These are phyloP conservation scores for Deroptyus accipitrinus DNA, from an alignment of 2,113 vertebrate genomes.

Conservation along the genomic window DNA sequence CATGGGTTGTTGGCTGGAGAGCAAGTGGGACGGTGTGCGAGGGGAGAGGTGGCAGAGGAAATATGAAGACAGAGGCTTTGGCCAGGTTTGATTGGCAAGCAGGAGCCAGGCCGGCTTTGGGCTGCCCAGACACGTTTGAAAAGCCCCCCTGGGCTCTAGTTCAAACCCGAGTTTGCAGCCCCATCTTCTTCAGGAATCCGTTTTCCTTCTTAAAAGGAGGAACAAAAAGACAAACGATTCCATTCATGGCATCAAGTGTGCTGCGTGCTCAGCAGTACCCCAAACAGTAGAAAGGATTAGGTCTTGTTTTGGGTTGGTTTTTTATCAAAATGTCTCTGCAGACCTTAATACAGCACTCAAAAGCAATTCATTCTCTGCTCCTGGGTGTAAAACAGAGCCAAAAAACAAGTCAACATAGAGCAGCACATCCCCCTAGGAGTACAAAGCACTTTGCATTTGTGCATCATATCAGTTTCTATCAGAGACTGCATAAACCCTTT, in stretches of 20 bases:
- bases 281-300: not conserved
- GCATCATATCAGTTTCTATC: not conserved
- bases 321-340: not conserved
- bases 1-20: not conserved
- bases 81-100: not conserved
- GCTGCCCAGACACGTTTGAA: not conserved
- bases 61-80: not conserved
- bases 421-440: not conserved
- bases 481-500: not conserved
- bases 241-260: not conserved
- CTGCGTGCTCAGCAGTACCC: not conserved
- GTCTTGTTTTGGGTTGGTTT: not conserved
- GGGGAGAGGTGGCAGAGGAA: not conserved
- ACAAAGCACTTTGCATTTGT: not conserved
- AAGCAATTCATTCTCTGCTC: not conserved
- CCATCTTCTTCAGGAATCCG: not conserved
- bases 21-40: not conserved
- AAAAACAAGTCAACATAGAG: not conserved
- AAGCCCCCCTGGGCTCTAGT: rapidly evolving
- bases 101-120: not conserved
- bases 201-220: not conserved
- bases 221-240: not conserved
- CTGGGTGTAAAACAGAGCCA: not conserved
- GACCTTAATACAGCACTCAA: not conserved
- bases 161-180: not conserved